Base-by-base conservation (phyloP, 2,113 vertebrate genomes). In the Panthera tigris region DNA sequence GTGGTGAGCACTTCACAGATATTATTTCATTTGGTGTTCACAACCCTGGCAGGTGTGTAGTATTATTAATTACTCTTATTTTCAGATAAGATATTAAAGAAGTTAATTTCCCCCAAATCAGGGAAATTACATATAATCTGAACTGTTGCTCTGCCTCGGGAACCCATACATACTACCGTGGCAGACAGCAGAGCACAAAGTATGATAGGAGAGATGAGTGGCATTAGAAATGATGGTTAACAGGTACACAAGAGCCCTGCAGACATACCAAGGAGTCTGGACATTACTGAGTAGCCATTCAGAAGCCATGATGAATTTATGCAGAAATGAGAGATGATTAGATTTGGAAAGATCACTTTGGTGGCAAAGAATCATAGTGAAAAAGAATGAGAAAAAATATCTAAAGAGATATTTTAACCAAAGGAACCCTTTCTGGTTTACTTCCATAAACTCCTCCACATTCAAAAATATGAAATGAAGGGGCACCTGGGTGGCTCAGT, bases 11-110 rank as follows among this genome's bases (percentile, higher is more conserved):
- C 50, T 57, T 84, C 68, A 45, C 11, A 57, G 39, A 39, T 71
- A 85, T 76, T 71, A 87, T n/a, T 57, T 97, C 92, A 91, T 71
- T 95, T 93, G 57, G 52, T 33, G 52, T 57, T 95, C 66, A 71
- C 73, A 91, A 91, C 29, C 31, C 23, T 82, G 73, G 78, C 27
- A 89, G 21, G 16, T 45, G 91, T 39, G 5, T 57, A 82, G 65
- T 68, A 74, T 50, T 68, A 61, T 71, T 74, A 57, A 61, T 71
- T 74, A 57, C 41, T 80, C 45, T 61, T 81, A 69, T 52, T 89
- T 93, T 92, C 69, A 95, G 65, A 48, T 82, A 82, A 89, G 21
- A 52, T 65, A 71, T 39, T 95, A 76, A 12, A 86, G 73, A 73
- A 82, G 45, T 79, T 55, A 85, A 41, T 79, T 97, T 84, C 16